These are phyloP conservation scores for Aegypius monachus DNA, from an alignment of 2,113 vertebrate species.

Conservation along the genomic window DNA sequence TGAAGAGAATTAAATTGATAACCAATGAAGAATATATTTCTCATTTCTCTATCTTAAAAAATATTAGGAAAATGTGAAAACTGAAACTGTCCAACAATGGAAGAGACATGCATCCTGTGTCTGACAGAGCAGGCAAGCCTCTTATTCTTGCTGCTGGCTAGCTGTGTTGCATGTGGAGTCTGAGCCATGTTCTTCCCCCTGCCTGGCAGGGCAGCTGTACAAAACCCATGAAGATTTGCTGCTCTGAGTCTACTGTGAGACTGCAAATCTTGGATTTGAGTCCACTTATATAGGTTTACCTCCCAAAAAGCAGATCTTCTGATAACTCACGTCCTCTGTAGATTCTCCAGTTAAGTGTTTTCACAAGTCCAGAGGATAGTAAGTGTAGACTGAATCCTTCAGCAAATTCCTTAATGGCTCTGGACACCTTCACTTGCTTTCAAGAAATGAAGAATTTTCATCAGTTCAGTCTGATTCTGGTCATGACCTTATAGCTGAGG, in stretches of 20 bases:
- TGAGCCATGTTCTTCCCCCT: not conserved
- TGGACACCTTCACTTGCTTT: not conserved
- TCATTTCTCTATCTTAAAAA: not conserved
- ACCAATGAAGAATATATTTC: not conserved
- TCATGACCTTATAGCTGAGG: not conserved
- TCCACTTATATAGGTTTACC: not conserved
- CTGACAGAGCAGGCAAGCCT: not conserved
- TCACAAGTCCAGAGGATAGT: not conserved
- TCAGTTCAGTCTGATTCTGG: not conserved
- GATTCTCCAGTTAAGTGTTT: not conserved
- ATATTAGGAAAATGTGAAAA: not conserved
- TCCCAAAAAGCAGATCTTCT: not conserved
- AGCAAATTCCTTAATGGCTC: not conserved
- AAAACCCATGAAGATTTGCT: not conserved
- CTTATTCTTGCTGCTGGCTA: not conserved
- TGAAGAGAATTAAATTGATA: not conserved
- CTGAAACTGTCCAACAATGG: not conserved
- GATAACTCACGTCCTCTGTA: not conserved
- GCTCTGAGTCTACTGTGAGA: not conserved
- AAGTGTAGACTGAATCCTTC: not conserved
- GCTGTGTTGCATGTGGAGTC: fast-evolving
- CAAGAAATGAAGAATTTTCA: not conserved
- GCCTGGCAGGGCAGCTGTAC: not conserved
- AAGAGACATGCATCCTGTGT: not conserved
- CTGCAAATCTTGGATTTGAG: not conserved